phyloP scores from a whole-genome alignment of 2,888 invertebrate genomes.

The Tanypteryx hageni region DNA sequence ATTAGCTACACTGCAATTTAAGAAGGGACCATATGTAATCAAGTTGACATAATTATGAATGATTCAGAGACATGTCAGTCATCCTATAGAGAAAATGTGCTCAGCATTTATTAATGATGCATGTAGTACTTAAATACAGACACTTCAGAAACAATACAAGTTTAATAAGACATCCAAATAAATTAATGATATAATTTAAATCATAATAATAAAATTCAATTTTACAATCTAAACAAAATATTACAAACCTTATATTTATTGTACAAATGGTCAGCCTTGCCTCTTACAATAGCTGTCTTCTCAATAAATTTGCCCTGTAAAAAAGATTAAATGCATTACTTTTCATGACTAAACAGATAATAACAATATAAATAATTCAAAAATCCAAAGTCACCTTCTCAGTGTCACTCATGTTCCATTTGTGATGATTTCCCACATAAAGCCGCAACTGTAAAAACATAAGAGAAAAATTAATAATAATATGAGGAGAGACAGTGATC shows the following conservation, averaged over 20 bases:
- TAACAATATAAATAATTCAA: constrained; percentile 66
- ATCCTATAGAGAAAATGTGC: too few relatives aligned
- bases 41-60: too few relatives aligned
- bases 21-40: too few relatives aligned
- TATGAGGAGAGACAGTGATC: neutral
- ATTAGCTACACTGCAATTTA: too few relatives aligned
- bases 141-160: too few relatives aligned
- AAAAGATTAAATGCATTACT: constrained; percentile 52
- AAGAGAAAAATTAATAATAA: constrained; percentile 50
- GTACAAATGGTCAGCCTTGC: constrained; percentile 82
- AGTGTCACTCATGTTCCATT: constrained; percentile 83
- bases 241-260: constrained; percentile 77
- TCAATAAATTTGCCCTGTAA: constrained; percentile 78
- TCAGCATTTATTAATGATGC: too few relatives aligned
- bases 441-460: constrained; percentile 78
- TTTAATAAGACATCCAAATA: too few relatives aligned
- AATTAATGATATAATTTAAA: too few relatives aligned
- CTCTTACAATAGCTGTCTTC: constrained; percentile 83
- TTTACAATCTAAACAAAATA: neutral
- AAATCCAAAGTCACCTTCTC: constrained; percentile 77
- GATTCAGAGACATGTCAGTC: too few relatives aligned
- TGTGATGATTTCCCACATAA: constrained; percentile 87
- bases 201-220: too few relatives aligned
- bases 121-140: too few relatives aligned
- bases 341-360: neutral